These are phyloP conservation scores for Yponomeuta evonymella DNA, from an alignment of 2,888 invertebrate species.

Conservation along the genomic window DNA sequence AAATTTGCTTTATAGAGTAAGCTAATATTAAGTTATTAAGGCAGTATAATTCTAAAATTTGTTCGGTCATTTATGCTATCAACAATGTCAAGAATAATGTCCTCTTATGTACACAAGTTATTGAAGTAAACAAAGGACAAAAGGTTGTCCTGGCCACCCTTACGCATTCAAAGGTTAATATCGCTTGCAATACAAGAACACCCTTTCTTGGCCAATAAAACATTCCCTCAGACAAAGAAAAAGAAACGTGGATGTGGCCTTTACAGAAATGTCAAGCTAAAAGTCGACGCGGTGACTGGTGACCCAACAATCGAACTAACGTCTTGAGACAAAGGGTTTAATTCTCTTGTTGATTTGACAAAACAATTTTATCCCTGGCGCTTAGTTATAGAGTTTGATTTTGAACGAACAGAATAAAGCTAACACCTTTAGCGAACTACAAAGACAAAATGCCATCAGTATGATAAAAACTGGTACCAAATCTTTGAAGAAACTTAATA, in stretches of 20 bases:
- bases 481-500: no score
- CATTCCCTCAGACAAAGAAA: constrained; percentile 57
- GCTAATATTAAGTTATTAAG: not conserved
- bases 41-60: not conserved
- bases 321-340: constrained; percentile 73
- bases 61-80: not conserved
- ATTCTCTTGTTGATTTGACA: constrained; percentile 43
- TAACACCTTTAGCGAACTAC: not conserved
- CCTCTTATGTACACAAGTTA: not conserved
- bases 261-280: constrained; percentile 68
- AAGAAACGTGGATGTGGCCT: constrained; percentile 69
- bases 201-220: constrained; percentile 61
- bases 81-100: not conserved
- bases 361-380: constrained; percentile 47
- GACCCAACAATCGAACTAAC: constrained; percentile 34
- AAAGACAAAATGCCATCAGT: constrained; percentile 10
- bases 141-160: constrained; percentile 9
- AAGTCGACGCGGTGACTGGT: constrained; percentile 38
- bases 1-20: constrained; percentile 24
- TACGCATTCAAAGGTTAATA: constrained; percentile 45
- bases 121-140: constrained; percentile 7
- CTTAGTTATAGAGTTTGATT: not conserved
- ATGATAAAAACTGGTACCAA: no score
- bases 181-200: constrained; percentile 49
- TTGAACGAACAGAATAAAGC: not conserved